Conservation (phyloP, 2,888 invertebrate species). For the Exocentrus adspersus region DNA sequence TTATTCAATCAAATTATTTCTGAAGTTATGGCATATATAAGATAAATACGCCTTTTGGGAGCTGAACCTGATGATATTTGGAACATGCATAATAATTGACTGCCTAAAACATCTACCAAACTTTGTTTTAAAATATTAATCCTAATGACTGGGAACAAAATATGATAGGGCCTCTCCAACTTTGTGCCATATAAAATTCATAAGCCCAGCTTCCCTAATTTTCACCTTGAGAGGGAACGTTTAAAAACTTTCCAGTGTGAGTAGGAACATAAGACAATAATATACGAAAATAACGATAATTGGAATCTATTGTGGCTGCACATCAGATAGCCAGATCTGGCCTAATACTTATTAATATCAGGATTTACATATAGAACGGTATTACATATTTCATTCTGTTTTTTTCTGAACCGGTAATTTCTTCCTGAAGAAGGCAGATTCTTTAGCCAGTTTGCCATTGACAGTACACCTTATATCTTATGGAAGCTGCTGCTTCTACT, state of each 20-base stretch:
- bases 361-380: too few relatives aligned
- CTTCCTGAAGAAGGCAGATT: too few relatives aligned
- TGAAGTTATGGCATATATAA: conserved; percentile 8
- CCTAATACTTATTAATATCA: too few relatives aligned
- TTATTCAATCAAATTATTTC: conserved; percentile 1
- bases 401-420: too few relatives aligned
- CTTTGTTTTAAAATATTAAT: conserved; percentile 31
- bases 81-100: conserved; percentile 17
- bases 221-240: conserved; percentile 11
- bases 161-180: conserved; percentile 27
- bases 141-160: conserved; percentile 25
- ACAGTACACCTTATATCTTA: too few relatives aligned
- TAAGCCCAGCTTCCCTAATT: conserved; percentile 27
- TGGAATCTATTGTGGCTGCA: too few relatives aligned
- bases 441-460: too few relatives aligned
- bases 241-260: conserved; percentile 15
- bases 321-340: too few relatives aligned
- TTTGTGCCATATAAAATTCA: conserved; percentile 31
- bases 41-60: conserved; percentile 14
- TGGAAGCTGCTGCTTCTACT: too few relatives aligned
- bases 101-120: conserved; percentile 28
- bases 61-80: conserved; percentile 18
- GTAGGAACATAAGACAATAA: not conserved
- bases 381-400: too few relatives aligned
- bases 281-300: too few relatives aligned